These are phyloP conservation scores for Lutjanus campechanus DNA, from an alignment of 2,797 vertebrate genomes.

Conservation along the genomic window DNA sequence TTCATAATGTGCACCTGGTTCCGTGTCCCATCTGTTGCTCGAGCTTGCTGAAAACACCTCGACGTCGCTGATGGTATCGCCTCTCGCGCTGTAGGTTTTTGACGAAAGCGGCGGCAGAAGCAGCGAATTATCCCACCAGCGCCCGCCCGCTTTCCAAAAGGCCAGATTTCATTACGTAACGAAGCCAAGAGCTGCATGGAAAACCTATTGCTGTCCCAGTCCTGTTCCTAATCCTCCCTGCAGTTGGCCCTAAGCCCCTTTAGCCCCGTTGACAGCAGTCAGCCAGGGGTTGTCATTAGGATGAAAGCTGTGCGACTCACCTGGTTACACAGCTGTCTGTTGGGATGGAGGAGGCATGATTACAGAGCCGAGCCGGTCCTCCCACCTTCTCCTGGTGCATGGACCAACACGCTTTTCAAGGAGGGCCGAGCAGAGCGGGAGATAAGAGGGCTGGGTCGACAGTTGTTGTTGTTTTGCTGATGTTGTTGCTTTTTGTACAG, in stretches of 20 bases:
- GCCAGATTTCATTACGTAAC: conserved; percentile 63
- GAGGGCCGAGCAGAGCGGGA: conserved; percentile 17
- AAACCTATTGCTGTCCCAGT: conserved; percentile 60
- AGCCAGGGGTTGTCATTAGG: conserved; percentile 81
- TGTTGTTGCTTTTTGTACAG: conserved; percentile 29
- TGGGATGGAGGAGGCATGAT: conserved; percentile 62
- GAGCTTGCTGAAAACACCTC: not conserved
- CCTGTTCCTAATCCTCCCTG: conserved; percentile 67
- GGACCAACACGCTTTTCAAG: conserved; percentile 54
- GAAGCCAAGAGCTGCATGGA: conserved; percentile 49
- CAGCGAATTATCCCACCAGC: conserved; percentile 7
- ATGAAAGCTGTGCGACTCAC: conserved; percentile 81
- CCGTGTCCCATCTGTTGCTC: conserved; percentile 24
- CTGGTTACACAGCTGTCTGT: conserved; percentile 83
- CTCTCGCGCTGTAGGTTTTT: not conserved
- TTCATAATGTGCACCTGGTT: conserved; percentile 61
- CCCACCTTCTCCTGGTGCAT: conserved; percentile 43
- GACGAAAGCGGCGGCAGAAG: conserved; percentile 14
- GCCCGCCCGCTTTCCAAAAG: conserved; percentile 29
- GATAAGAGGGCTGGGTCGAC: conserved; percentile 54
- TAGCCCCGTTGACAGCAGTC: conserved; percentile 69
- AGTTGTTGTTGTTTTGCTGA: conserved; percentile 47
- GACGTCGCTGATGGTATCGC: not conserved
- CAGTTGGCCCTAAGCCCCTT: conserved; percentile 67
- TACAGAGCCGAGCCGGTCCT: conserved; percentile 67